Evolutionary conservation across 1,140 invertebrate species (phyloP).

Genomic region (Diploscapter pachys): DNA sequence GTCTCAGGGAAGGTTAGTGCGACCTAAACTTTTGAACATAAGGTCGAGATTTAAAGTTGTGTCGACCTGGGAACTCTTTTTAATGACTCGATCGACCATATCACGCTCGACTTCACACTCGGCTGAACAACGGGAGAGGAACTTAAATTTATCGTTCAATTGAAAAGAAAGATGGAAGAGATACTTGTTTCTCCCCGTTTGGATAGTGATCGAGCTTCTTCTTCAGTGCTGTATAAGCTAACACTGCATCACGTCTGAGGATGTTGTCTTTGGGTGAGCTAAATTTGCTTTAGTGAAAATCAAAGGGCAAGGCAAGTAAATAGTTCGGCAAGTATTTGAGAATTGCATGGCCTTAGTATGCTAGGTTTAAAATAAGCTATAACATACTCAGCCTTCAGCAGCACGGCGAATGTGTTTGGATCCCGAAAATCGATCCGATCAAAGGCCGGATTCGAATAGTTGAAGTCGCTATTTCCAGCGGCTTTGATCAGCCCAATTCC

Average conservation of each 20-base stretch:
- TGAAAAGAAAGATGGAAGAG: neutral
- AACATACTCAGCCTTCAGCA: constrained; percentile 1
- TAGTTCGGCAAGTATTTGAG: neutral
- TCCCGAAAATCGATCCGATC: constrained; percentile 15
- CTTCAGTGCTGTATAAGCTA: constrained; percentile 32
- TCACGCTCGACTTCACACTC: constrained; percentile 31
- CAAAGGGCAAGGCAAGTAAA: neutral
- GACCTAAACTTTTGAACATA: neutral
- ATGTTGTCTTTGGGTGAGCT: constrained; percentile 23
- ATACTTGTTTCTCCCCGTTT: constrained; percentile 14
- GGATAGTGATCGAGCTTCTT: constrained; percentile 29
- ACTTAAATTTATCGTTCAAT: neutral
- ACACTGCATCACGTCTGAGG: constrained; percentile 24
- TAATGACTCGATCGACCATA: constrained; percentile 31
- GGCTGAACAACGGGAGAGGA: constrained; percentile 2
- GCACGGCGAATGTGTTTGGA: constrained; percentile 22
- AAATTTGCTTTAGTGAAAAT: neutral
- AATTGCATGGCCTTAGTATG: neutral
- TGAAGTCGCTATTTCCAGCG: constrained; percentile 8
- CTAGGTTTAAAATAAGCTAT: neutral
- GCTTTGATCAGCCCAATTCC: neutral
- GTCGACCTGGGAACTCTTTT: constrained; percentile 23
- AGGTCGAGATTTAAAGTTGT: neutral
- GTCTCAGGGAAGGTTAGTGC: constrained; percentile 32
- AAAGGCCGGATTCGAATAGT: constrained; percentile 29